A percentile compares a stretch with the other conserved stretches of the same genome.
phyloP scores from a whole-genome alignment of 2,113 vertebrate genomes.

The Muntiacus muntjak region DNA sequence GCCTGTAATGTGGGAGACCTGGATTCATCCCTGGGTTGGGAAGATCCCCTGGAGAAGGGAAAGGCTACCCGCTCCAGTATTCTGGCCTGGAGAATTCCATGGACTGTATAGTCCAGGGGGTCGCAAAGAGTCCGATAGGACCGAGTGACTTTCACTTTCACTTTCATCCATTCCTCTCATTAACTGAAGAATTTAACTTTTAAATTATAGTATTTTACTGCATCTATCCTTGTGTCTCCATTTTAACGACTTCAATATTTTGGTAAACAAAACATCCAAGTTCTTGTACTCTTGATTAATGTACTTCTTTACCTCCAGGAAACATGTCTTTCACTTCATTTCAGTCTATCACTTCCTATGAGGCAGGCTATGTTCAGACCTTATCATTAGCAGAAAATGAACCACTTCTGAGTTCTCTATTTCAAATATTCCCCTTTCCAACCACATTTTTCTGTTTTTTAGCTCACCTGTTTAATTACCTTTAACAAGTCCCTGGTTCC shows the following conservation, averaged over 20 bases:
- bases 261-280: not conserved
- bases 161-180: not conserved
- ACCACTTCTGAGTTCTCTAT: not conserved
- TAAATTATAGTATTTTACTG: not conserved
- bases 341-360: not conserved
- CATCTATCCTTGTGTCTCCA: not conserved
- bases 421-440: not conserved
- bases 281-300: not conserved
- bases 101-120: not conserved
- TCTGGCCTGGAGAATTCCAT: not conserved
- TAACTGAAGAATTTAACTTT: not conserved
- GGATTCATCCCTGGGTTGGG: not conserved
- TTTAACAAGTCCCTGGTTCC: not conserved
- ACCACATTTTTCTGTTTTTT: not conserved
- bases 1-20: not conserved
- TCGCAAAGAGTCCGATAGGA: not conserved
- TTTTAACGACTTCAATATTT: not conserved
- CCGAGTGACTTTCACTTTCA: not conserved
- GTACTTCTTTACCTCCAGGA: not conserved
- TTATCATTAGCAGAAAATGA: not conserved
- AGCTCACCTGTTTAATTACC: not conserved
- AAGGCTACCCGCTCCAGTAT: not conserved
- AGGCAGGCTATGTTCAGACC: not conserved
- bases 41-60: not conserved
- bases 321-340: not conserved